Evolutionary conservation across 2,113 vertebrate genomes (phyloP), one percentile per base, ranked within the genome.

Genomic region (Carollia perspicillata): DNA sequence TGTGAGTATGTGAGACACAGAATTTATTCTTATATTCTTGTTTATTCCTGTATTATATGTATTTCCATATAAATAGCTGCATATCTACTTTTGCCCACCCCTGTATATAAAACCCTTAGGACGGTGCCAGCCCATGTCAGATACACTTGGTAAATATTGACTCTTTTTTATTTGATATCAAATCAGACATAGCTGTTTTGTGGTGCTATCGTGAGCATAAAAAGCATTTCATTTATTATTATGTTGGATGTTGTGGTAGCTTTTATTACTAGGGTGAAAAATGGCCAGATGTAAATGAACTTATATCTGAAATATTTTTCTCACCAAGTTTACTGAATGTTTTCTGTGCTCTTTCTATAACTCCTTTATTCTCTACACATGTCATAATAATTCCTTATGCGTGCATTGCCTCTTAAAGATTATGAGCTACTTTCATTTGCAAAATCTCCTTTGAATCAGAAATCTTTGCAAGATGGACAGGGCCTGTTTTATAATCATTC

Each of bases 201-300:
- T 78, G 42, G 44, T 86, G 33, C n/a, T 63, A 49, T 58, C 47
- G 92, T 55, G 26, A 85, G 22, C 88, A 72, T 14, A 68, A 68
- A 42, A 55, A 53, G 22, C 37, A 51, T 69, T 93, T 79, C 20
- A 68, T 71, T 91, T 94, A 58, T 77, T 92, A 71, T 74, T 81
- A n/a, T 92, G 28, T 88, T 95, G 90, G 42, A 63, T 60, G 13
- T 77, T 74, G 40, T 69, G 17, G 37, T 87, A 72, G n/a, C 60
- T 95, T 93, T 96, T 96, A 81, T 90, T 95, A 77, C 35, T 26
- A 49, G 53, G 28, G 22, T 88, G 35, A 93, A 95, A 89, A 95
- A 89, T 83, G 44, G 42, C 47, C 14, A 93, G 75, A 93, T 96
- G 51, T 95, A 95, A 92, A 94, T 93, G 51, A 91, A 58, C 55